A percentile compares a stretch with the other conserved stretches of the same genome.
Conservation (phyloP, 2,888 invertebrate species). For the Pollenia labialis region DNA sequence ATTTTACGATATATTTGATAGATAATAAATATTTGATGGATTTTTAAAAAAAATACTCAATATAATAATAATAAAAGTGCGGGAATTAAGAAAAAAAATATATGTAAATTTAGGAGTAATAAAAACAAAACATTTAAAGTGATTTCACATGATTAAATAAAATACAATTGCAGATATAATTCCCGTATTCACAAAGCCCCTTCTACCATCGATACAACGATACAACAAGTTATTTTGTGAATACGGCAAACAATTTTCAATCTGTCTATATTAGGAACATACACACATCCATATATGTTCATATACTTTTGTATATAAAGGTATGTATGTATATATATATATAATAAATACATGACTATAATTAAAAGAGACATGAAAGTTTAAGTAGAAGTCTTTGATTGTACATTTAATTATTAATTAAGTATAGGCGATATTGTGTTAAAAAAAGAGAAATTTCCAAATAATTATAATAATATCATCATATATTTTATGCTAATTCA, state of each 20-base stretch:
- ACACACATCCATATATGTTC: neutral
- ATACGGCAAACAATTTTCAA: neutral
- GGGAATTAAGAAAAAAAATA: neutral
- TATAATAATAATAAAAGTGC: slow-evolving; percentile 48
- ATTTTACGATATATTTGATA: neutral
- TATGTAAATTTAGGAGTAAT: neutral
- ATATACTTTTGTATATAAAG: neutral
- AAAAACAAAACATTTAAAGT: slow-evolving; percentile 27
- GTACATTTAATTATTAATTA: slow-evolving; percentile 29
- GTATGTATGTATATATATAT: slow-evolving; percentile 16
- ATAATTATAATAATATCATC: slow-evolving; percentile 66
- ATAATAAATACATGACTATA: neutral
- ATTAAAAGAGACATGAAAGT: slow-evolving; percentile 11
- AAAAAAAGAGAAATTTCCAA: slow-evolving; percentile 10
- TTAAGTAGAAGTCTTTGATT: slow-evolving; percentile 1
- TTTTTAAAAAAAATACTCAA: slow-evolving; percentile 12
- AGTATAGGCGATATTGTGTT: slow-evolving; percentile 3
- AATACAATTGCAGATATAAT: neutral
- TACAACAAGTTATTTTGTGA: no score
- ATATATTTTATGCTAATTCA: slow-evolving; percentile 70
- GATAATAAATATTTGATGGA: slow-evolving; percentile 4
- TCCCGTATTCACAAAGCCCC: no score
- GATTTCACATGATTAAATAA: neutral
- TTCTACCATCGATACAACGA: no score
- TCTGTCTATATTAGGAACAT: neutral